Percentiles rank a stretch among this genome's conserved stretches.
Conservation (phyloP, 2,797 vertebrate genomes). For the Gallinago nigripennis region DNA sequence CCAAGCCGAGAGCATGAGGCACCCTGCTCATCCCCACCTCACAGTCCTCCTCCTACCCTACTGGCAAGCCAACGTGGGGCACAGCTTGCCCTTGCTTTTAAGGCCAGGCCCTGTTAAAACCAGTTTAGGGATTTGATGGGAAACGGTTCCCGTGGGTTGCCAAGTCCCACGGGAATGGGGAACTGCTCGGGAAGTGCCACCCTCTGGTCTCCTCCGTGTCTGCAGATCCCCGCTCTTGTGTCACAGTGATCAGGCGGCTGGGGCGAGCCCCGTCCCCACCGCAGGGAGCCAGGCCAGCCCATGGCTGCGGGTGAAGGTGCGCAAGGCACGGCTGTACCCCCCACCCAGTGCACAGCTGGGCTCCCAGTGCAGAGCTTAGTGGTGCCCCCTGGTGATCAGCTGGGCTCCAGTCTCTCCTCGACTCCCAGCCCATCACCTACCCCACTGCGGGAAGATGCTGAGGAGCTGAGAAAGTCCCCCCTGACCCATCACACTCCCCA, state of each 20-base stretch:
- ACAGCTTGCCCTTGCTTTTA: neutral
- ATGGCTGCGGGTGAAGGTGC: neutral
- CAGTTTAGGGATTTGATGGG: neutral
- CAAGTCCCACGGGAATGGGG: neutral
- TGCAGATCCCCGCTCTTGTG: slow-evolving; percentile 30
- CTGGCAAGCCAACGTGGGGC: neutral
- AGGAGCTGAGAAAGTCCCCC: neutral
- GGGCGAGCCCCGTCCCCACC: accelerated
- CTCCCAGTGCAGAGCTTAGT: neutral
- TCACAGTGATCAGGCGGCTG: slow-evolving; percentile 51
- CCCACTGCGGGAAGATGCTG: accelerated
- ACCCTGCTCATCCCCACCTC: neutral
- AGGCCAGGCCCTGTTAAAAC: neutral
- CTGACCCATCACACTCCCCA: neutral
- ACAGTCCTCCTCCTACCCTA: neutral
- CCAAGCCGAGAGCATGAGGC: neutral
- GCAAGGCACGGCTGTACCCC: slow-evolving; percentile 8
- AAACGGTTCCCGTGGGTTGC: neutral
- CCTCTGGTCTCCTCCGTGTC: neutral
- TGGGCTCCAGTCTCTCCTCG: accelerated
- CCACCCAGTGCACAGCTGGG: neutral
- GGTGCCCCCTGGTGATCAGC: neutral
- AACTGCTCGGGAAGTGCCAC: neutral
- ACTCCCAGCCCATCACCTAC: neutral
- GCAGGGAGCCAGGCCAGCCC: neutral